These are phyloP conservation scores for Leptopilina drosophilae DNA, from an alignment of 2,888 invertebrate species.

Conservation along the genomic window DNA sequence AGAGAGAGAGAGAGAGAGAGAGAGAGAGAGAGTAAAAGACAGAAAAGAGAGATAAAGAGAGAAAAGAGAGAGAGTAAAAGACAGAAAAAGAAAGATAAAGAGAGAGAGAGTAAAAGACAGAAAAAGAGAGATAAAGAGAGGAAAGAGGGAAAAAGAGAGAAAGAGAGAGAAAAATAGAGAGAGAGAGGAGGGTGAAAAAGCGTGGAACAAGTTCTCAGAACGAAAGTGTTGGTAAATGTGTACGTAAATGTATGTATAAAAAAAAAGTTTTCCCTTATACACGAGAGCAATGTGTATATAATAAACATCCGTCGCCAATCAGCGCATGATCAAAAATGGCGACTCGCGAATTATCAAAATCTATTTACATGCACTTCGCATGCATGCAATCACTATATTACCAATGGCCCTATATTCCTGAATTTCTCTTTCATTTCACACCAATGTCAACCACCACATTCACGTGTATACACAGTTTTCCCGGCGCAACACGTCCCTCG, in stretches of 20 bases:
- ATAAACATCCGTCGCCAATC: neutral
- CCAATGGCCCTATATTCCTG: constrained; percentile 1
- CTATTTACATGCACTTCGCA: constrained; percentile 6
- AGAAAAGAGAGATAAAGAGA: constrained; percentile 42
- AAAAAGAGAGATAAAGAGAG: no score
- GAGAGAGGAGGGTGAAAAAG: constrained; percentile 47
- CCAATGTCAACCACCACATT: no score
- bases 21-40: neutral
- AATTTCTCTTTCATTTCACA: neutral
- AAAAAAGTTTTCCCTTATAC: constrained; percentile 54
- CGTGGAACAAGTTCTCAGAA: constrained; percentile 47
- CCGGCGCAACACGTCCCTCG: no score
- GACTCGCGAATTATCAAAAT: constrained; percentile 22
- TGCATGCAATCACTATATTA: constrained; percentile 18
- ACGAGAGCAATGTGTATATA: neutral
- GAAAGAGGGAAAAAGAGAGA: no score
- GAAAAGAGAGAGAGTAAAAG: neutral
- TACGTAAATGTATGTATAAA: no score
- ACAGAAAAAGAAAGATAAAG: constrained; percentile 44
- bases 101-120: no score
- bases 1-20: no score
- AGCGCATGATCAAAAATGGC: constrained; percentile 35
- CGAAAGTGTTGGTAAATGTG: constrained; percentile 53
- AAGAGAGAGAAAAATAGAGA: no score
- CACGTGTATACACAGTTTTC: no score